Conservation (phyloP, 2,113 vertebrate species). For the Chinchilla lanigera region DNA sequence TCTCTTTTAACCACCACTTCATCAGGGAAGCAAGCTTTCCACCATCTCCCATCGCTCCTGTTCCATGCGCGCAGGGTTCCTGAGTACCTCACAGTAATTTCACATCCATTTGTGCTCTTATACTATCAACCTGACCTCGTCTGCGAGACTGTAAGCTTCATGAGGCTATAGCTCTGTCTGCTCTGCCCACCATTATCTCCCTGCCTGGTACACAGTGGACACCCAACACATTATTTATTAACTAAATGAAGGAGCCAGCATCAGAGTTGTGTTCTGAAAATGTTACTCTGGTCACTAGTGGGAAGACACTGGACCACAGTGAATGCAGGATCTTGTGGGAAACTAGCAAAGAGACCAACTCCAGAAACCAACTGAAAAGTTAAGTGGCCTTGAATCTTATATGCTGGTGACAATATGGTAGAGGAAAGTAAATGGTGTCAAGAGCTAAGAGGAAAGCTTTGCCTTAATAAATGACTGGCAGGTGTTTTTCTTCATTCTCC, state of each 20-base stretch:
- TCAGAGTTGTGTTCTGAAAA: not conserved
- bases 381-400: not conserved
- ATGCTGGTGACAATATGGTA: not conserved
- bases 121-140: not conserved
- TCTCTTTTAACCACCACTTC: not conserved
- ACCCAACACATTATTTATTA: not conserved
- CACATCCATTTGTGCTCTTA: not conserved
- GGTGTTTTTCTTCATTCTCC: not conserved
- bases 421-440: not conserved
- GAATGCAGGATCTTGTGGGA: not conserved
- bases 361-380: not conserved
- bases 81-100: not conserved
- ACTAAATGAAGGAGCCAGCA: not conserved
- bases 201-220: not conserved
- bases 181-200: not conserved
- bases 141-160: not conserved
- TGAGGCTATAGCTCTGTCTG: not conserved
- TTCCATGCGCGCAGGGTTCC: not conserved
- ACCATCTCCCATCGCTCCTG: not conserved
- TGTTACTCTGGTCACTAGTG: not conserved
- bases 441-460: not conserved
- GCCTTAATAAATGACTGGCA: not conserved
- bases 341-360: not conserved
- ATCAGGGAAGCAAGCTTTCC: not conserved
- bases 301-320: not conserved